phyloP scores from a whole-genome alignment of 2,888 invertebrate species.

The Tetramorium bicarinatum region DNA sequence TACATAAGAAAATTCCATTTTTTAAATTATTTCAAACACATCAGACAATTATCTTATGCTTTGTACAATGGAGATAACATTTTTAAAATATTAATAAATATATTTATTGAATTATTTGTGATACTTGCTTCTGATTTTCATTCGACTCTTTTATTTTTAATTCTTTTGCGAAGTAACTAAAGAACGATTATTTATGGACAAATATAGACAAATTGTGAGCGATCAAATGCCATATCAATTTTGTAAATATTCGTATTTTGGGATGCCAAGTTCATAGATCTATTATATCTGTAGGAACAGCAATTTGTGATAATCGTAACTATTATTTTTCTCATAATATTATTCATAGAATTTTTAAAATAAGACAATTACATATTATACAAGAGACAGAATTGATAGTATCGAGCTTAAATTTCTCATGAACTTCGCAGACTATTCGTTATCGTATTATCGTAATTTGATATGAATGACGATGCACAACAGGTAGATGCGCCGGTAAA shows the following conservation, averaged over 20 bases:
- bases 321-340: not conserved
- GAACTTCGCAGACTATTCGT: not conserved
- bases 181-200: too few relatives aligned
- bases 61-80: too few relatives aligned
- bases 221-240: too few relatives aligned
- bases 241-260: too few relatives aligned
- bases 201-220: too few relatives aligned
- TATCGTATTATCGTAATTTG: constrained; percentile 40
- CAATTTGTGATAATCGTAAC: not conserved
- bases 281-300: not conserved
- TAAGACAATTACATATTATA: not conserved
- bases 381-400: not conserved
- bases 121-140: too few relatives aligned
- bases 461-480: not conserved
- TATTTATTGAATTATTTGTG: too few relatives aligned
- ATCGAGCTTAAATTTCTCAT: not conserved
- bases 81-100: too few relatives aligned
- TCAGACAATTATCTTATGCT: too few relatives aligned
- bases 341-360: not conserved
- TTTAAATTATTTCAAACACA: not conserved
- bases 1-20: not conserved
- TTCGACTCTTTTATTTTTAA: too few relatives aligned
- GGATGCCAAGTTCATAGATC: too few relatives aligned
- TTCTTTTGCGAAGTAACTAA: too few relatives aligned
- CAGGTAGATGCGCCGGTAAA: constrained; percentile 1